Evolutionary conservation across 2,797 vertebrate genomes (phyloP), one percentile per base, ranked within the genome.

Genomic region (Heterohyrax brucei): DNA sequence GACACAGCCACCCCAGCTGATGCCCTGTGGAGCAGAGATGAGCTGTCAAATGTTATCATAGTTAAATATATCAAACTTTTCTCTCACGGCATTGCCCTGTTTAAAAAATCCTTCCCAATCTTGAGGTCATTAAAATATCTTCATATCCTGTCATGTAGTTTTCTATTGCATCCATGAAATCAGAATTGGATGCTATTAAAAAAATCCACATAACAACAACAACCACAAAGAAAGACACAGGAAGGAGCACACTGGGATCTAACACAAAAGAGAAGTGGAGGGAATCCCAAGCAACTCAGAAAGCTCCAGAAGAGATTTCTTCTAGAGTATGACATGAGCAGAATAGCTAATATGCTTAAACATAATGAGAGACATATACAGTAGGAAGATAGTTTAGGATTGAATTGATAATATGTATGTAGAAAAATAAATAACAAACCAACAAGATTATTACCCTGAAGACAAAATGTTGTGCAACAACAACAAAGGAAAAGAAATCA

Each of bases 401-500:
- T 89, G 53, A 95, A 90, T 87, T 87, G 73, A 48, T 83, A 80
- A 72, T 10, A 68, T 94, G 56, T 79, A 93, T 10, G 82, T 22
- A 96, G n/a, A 75, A 93, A 94, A 85, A 73, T 48, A 85, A 95
- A 77, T 3, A 85, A 80, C 21, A 91, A 81, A 87, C 22, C 44
- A 70, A 56, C 56, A 93, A 89, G 21, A 89, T 46, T 22, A 75
- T 83, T 92, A 22, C 19, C 48, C 78, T 87, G 66, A 96, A 95
- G 92, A 87, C 6, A 82, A 89, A 92, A 83, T 50, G 39, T 10
- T 26, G 26, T 30, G 7, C 13, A 78, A 82, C 44, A 89, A 66
- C 13, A 82, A 82, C 44, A 89, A 66, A 97, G 70, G 70, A 92
- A 92, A 89, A 92, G 48, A 48, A 85, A 93, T 72, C 64, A 75